Evolutionary conservation across 2,113 vertebrate species (phyloP), one percentile per base, ranked within the genome.

Genomic region (Tragelaphus buxtoni): DNA sequence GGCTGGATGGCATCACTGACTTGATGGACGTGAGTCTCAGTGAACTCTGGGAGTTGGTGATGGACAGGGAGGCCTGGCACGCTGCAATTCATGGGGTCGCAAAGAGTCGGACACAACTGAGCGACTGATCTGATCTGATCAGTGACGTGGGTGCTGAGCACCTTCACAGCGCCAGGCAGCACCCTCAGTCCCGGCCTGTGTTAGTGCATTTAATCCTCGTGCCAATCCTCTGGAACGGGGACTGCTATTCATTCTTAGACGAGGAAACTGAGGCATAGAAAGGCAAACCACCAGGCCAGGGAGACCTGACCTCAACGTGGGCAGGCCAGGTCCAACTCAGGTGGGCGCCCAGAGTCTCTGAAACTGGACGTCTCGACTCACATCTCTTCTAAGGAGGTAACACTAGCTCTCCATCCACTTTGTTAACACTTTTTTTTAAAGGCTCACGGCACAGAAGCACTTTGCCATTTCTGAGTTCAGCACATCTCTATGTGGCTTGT

Each of bases 401-500:
- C 28, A 24, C 7, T 7, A 32, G 32, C 0, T 76, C 18, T 35
- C 47, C 28, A 35, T 2, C 12, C 16, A 4, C 4, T 9, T 39
- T 2, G 32, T 45, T 32, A 63, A 81, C 65, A 9, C 4, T 35
- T 81, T 26, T 51, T 35, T 53, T n/a, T 12, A 8, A 20, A 53
- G 35, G 79, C 32, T 14, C 22, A 5, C 1, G 9, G 26, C 0
- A 4, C 30, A 26, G 4, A 61, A 35, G 17, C 26, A 17, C 7
- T 3, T 39, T 9, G 28, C 22, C 56, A 28, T 13, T 20, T 80
- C 45, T 16, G n/a, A 32, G 72, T 12, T 53, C 30, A 22, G 49
- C 11, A n/a, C 3, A 51, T 3, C 45, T n/a, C 20, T 6, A 0
- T 4, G 7, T 0, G 20, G 16, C 72, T 20, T 16, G 4, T 1